Base-by-base conservation (phyloP, 2,113 vertebrate species). In the Gymnocephalus cernua region DNA sequence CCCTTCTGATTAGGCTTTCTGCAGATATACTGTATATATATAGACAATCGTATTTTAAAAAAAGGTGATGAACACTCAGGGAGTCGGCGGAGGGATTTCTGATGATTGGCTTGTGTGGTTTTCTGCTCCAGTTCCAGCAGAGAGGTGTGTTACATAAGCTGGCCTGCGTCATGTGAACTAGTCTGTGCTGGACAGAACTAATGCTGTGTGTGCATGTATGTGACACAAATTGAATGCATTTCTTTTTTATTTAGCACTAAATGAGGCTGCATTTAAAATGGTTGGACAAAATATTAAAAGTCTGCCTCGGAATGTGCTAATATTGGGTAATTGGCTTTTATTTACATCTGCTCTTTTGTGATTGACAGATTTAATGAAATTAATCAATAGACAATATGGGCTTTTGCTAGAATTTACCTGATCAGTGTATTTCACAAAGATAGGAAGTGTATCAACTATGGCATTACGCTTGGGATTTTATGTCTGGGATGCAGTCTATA, bases 91-190 rank as follows among this genome's bases (percentile, higher is more conserved):
- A 65, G 68, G 25, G 58, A 57, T 4, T 51, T 32, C 74, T 54
- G 38, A 5, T 56, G 57, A 78, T 83, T 85, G 80, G 77, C 82
- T 86, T 23, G 57, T 68, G 66, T 84, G 74, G 19, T 77, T 84
- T 91, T 93, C 89, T 91, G 91, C 89, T 94, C 87, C 84, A 94
- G 75, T 91, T 91, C 51, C 91, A 85, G 69, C 64, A 75, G 80
- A 53, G 80, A 86, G 53, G 77, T 75, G 84, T 65, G 87, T 95
- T 94, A 92, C 82, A 84, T 93, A 95, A 95, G 72, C 51, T 67
- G 81, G 72, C 38, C 89, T 87, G 87, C 32, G 35, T 91, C 77
- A 89, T 57, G 69, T 71, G 68, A 89, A 83, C 88, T 72, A 45
- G 82, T 85, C 59, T 68, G 82, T 19, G 84, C 89, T 79, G 87